phyloP scores from a whole-genome alignment of 2,888 invertebrate species.

The Archips xylosteana region DNA sequence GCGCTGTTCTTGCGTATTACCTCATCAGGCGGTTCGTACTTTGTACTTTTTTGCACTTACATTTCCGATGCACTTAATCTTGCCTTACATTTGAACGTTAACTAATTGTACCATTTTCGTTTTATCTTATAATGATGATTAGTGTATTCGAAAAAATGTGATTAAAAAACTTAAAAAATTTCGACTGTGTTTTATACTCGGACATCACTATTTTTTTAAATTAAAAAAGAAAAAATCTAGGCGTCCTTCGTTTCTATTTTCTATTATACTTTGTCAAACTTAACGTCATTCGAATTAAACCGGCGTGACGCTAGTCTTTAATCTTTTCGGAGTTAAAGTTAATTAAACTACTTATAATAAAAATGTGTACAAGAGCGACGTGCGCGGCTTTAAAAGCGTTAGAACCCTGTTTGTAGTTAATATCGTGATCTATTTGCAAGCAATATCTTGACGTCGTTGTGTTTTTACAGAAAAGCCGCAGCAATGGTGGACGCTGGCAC shows the following conservation, averaged over 20 bases:
- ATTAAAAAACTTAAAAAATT: neutral
- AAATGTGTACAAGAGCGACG: conserved; percentile 81
- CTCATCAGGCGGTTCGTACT: conserved; percentile 83
- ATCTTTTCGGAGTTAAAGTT: conserved; percentile 37
- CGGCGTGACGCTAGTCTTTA: conserved; percentile 42
- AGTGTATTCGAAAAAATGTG: neutral
- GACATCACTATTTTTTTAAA: conserved; percentile 68
- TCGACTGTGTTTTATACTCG: conserved; percentile 47
- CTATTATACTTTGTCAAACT: conserved; percentile 39
- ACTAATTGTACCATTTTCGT: conserved; percentile 7
- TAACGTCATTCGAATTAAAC: conserved; percentile 37
- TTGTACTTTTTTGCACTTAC: conserved; percentile 44
- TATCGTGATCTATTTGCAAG: conserved; percentile 11
- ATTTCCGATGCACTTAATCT: conserved; percentile 15
- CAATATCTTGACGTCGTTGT: conserved; percentile 34
- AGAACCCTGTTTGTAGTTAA: conserved; percentile 55
- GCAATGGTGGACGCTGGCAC: conserved; percentile 97
- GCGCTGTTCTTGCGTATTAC: conserved; percentile 82
- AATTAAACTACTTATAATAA: conserved; percentile 34
- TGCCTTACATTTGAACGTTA: conserved; percentile 14
- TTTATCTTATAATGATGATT: conserved; percentile 4
- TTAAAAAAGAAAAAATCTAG: conserved; percentile 48
- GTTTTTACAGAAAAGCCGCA: conserved; percentile 88
- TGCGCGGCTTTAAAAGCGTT: conserved; percentile 82
- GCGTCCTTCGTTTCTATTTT: conserved; percentile 6